phyloP scores from a whole-genome alignment of 2,113 vertebrate genomes.

The Passer domesticus region DNA sequence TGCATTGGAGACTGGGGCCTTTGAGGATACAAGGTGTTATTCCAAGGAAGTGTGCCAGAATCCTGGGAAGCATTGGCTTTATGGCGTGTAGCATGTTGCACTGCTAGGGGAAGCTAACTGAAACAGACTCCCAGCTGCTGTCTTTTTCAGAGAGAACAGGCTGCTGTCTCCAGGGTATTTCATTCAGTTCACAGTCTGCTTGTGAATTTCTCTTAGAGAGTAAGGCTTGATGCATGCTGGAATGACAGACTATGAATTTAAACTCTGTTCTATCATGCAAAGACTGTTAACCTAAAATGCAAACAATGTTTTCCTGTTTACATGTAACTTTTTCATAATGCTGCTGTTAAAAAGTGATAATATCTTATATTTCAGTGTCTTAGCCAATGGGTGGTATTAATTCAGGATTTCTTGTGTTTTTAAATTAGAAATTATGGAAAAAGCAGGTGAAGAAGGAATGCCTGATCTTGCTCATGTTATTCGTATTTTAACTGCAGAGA shows the following conservation, averaged over 20 bases:
- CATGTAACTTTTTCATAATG: not conserved
- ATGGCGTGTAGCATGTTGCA: not conserved
- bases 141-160: not conserved
- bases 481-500: slow-evolving; percentile 92
- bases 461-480: slow-evolving; percentile 95
- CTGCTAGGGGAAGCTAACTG: not conserved
- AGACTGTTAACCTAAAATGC: not conserved
- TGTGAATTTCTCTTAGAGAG: not conserved
- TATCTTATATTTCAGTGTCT: not conserved
- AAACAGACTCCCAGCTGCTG: not conserved
- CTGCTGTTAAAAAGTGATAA: not conserved
- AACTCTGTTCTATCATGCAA: not conserved
- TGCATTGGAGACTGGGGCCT: not conserved
- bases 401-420: slow-evolving; percentile 48
- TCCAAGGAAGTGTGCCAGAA: not conserved
- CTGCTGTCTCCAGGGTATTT: not conserved
- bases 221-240: not conserved
- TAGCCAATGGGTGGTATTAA: not conserved
- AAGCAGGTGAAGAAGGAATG: slow-evolving; percentile 89
- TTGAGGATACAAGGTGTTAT: not conserved
- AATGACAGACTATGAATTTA: not conserved
- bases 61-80: not conserved
- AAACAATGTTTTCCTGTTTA: not conserved
- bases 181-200: not conserved
- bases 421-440: slow-evolving; percentile 90